phyloP scores from a whole-genome alignment of 2,888 invertebrate genomes.

The Archips xylosteana region DNA sequence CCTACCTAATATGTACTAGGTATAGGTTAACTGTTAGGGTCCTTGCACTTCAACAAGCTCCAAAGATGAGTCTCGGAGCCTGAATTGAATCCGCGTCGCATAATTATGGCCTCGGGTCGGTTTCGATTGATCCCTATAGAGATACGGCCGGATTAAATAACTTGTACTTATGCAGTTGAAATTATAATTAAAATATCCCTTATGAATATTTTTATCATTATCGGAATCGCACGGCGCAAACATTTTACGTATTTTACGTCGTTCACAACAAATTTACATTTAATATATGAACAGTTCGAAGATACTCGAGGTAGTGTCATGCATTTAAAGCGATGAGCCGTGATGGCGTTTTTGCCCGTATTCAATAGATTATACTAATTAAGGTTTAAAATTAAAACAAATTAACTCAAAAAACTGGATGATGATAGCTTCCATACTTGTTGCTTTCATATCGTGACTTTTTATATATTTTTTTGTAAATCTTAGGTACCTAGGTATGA shows the following conservation, averaged over 20 bases:
- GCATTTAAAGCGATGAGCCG: constrained; percentile 26
- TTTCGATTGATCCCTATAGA: constrained; percentile 55
- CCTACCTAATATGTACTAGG: background rate
- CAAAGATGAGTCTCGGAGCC: constrained; percentile 17
- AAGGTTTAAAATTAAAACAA: background rate
- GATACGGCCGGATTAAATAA: constrained; percentile 62
- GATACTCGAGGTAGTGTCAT: constrained; percentile 33
- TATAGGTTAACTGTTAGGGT: background rate
- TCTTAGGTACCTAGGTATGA: no score
- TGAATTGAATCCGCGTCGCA: constrained; percentile 21
- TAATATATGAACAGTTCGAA: constrained; percentile 57
- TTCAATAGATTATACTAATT: background rate
- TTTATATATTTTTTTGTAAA: no score
- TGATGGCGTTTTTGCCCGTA: background rate
- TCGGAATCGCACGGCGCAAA: constrained; percentile 53
- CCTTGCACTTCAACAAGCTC: background rate
- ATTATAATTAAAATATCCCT: constrained; percentile 74
- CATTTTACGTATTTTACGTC: constrained; percentile 67
- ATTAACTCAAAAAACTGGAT: no score
- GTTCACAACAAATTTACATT: constrained; percentile 63
- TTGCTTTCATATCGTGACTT: no score
- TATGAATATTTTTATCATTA: constrained; percentile 62
- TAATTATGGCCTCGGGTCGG: constrained; percentile 44
- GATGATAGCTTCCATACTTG: no score
- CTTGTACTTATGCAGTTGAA: constrained; percentile 57